A percentile compares a stretch with the other conserved stretches of the same genome.
phyloP scores from a whole-genome alignment of 2,113 vertebrate species.

The Gadus chalcogrammus region DNA sequence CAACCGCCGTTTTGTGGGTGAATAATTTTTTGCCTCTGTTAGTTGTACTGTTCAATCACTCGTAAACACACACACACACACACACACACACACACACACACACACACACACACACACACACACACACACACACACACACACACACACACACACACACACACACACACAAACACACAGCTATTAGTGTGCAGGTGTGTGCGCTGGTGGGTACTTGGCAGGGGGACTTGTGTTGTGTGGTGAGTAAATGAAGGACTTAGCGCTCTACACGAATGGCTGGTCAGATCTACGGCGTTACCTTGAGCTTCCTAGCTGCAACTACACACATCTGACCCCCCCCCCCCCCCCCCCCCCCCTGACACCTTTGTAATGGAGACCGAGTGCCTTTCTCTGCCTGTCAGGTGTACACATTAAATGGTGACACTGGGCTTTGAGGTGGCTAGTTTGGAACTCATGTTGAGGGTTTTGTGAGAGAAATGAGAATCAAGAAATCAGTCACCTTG shows the following conservation, averaged over 20 bases:
- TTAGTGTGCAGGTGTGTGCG: slow-evolving; percentile 13
- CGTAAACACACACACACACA: no score
- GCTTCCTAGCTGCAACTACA: slow-evolving; percentile 36
- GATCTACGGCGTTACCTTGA: slow-evolving; percentile 68
- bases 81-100: no score
- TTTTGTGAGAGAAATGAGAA: not conserved
- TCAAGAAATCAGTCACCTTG: not conserved
- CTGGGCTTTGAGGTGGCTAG: not conserved
- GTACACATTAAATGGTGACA: no score
- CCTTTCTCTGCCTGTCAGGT: slow-evolving; percentile 12
- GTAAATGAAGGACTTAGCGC: slow-evolving; percentile 70
- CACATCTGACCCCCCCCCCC: no score
- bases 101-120: no score
- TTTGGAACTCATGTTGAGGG: no score
- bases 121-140: no score
- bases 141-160: not conserved
- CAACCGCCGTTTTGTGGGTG: no score
- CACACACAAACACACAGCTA: slow-evolving; percentile 2
- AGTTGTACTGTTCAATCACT: no score
- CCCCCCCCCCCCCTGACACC: not conserved
- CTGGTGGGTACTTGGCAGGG: slow-evolving; percentile 41
- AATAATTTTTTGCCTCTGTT: no score
- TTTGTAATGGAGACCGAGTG: slow-evolving; percentile 59
- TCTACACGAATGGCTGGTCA: slow-evolving; percentile 64
- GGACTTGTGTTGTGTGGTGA: slow-evolving; percentile 41